Evolutionary conservation across 2,797 vertebrate genomes (phyloP).

Genomic region (Hypotaenidia okinawae): DNA sequence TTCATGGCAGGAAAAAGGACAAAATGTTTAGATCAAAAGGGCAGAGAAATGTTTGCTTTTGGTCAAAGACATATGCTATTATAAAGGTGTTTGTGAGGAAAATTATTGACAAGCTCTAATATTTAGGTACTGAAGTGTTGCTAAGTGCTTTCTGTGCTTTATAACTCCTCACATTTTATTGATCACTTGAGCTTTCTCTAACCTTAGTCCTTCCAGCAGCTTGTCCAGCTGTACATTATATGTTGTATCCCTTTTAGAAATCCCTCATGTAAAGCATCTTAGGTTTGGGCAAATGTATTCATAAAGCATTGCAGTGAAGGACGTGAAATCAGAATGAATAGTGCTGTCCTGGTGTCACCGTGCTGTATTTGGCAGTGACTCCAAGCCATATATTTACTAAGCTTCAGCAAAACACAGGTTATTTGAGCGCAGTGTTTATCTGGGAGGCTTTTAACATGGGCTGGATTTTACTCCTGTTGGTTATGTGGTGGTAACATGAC

Average conservation of each 20-base stretch:
- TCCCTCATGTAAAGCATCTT: neutral
- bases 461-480: neutral
- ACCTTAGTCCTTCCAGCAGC: neutral
- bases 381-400: neutral
- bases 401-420: neutral
- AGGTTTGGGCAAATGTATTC: neutral
- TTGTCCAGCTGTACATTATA: neutral
- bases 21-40: conserved; percentile 1
- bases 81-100: conserved; percentile 21
- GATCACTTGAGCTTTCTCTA: conserved; percentile 25
- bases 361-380: neutral
- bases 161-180: conserved; percentile 22
- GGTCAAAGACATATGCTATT: conserved; percentile 4
- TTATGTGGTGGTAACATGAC: neutral
- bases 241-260: neutral
- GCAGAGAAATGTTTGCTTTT: conserved; percentile 19
- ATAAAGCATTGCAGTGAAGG: neutral
- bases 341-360: neutral
- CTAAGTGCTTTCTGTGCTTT: conserved; percentile 30
- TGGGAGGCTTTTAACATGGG: neutral
- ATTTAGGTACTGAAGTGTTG: conserved; percentile 31
- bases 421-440: neutral
- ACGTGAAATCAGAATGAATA: neutral
- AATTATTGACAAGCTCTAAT: conserved; percentile 22
- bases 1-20: neutral